Conservation (phyloP, 2,888 invertebrate species). For the Pyralis farinalis region DNA sequence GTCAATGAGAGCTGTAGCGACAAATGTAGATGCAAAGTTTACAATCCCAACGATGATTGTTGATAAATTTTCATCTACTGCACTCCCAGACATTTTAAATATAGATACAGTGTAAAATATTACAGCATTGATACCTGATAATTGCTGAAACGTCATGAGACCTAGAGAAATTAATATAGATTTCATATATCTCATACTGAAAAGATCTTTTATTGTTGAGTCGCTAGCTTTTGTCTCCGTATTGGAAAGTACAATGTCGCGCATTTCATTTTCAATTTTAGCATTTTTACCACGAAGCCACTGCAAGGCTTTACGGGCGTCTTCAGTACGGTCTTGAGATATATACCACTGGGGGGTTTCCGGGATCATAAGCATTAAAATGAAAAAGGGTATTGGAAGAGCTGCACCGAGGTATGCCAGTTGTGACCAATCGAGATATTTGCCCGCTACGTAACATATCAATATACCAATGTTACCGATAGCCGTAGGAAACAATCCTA, state of each 20-base stretch:
- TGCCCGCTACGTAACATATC: slow-evolving; percentile 89
- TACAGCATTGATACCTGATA: slow-evolving; percentile 97
- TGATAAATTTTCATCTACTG: slow-evolving; percentile 87
- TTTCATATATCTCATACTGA: slow-evolving; percentile 85
- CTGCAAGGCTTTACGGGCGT: slow-evolving; percentile 88
- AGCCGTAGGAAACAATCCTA: slow-evolving; percentile 93
- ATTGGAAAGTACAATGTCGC: slow-evolving; percentile 86
- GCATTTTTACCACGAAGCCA: slow-evolving; percentile 92
- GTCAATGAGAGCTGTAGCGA: slow-evolving; percentile 93
- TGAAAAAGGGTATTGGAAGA: slow-evolving; percentile 88
- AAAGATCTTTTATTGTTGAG: slow-evolving; percentile 84
- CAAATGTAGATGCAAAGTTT: slow-evolving; percentile 94
- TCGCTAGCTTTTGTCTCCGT: slow-evolving; percentile 84
- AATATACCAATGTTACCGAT: slow-evolving; percentile 93
- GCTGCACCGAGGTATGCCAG: slow-evolving; percentile 90
- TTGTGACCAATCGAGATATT: slow-evolving; percentile 89
- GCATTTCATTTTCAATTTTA: slow-evolving; percentile 89
- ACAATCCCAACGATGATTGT: slow-evolving; percentile 94
- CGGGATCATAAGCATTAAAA: slow-evolving; percentile 92
- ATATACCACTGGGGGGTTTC: slow-evolving; percentile 97
- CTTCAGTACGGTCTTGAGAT: slow-evolving; percentile 86
- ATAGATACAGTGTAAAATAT: slow-evolving; percentile 96
- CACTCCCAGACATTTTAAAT: slow-evolving; percentile 92
- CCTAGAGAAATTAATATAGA: slow-evolving; percentile 91
- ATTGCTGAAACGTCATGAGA: slow-evolving; percentile 97